phyloP scores from a whole-genome alignment of 2,113 vertebrate genomes.

The Fregetta grallaria region DNA sequence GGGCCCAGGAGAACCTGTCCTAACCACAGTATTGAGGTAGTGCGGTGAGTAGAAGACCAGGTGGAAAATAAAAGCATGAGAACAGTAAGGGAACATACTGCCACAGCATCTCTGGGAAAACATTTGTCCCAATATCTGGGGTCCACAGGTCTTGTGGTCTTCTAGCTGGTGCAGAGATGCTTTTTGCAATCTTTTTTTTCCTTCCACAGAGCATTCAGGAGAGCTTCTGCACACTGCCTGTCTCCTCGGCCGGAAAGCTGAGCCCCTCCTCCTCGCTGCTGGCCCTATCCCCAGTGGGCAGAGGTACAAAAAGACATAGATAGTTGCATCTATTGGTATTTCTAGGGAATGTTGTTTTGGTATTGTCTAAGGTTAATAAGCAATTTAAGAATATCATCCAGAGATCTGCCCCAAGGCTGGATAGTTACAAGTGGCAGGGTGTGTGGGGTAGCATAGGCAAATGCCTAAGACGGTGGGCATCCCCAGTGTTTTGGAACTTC shows the following conservation, averaged over 20 bases:
- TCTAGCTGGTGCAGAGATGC: background rate
- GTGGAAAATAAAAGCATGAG: background rate
- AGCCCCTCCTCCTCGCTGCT: background rate
- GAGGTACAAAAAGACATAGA: background rate
- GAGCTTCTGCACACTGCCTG: background rate
- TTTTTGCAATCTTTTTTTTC: background rate
- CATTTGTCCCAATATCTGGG: background rate
- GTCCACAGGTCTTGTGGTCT: background rate
- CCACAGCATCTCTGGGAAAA: background rate
- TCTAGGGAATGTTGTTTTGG: too few relatives aligned
- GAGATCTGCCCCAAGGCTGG: too few relatives aligned
- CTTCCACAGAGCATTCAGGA: background rate
- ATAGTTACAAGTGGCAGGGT: too few relatives aligned
- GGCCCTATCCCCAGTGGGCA: background rate
- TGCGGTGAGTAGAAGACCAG: background rate
- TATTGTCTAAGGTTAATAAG: too few relatives aligned
- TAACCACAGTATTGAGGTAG: background rate
- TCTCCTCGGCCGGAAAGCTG: background rate
- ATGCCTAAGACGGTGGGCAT: too few relatives aligned
- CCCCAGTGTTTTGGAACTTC: too few relatives aligned
- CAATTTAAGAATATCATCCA: too few relatives aligned
- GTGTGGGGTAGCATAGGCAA: too few relatives aligned
- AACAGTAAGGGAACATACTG: background rate
- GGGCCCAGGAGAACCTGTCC: background rate
- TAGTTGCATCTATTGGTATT: too few relatives aligned